phyloP scores from a whole-genome alignment of 2,888 invertebrate genomes.

The Spatulosminthurus flaviceps region DNA sequence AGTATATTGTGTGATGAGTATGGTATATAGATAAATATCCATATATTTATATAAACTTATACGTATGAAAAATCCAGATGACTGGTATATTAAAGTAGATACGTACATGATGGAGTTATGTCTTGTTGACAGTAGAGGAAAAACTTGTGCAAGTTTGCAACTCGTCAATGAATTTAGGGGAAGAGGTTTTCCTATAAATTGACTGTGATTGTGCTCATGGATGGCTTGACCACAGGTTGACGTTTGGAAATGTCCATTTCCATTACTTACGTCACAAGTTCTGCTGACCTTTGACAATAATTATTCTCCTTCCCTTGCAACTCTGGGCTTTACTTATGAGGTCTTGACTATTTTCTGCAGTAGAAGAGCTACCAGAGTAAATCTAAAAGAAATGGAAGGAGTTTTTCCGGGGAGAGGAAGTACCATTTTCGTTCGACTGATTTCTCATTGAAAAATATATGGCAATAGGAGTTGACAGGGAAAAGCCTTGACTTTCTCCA shows the following conservation, averaged over 20 bases:
- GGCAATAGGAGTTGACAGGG: no score
- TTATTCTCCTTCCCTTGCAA: neutral
- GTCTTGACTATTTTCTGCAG: no score
- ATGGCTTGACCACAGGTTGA: neutral
- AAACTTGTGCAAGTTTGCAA: conserved; percentile 9
- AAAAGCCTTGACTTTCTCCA: neutral
- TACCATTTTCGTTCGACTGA: neutral
- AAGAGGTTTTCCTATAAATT: neutral
- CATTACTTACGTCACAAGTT: conserved; percentile 18
- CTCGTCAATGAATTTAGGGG: conserved; percentile 4
- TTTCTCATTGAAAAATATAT: neutral
- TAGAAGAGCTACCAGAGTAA: no score
- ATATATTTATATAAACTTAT: no score
- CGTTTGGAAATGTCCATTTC: neutral
- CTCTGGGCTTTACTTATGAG: no score
- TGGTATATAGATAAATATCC: no score
- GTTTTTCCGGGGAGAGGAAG: no score
- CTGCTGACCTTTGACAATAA: conserved; percentile 18
- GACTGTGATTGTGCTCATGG: neutral
- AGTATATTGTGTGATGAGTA: no score
- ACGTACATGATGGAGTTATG: no score
- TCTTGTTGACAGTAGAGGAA: neutral
- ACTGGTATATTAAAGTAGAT: no score
- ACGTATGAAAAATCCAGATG: no score
- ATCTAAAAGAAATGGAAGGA: no score